These are phyloP conservation scores for Metopolophium dirhodum DNA, from an alignment of 1,140 invertebrate genomes.

Conservation along the genomic window DNA sequence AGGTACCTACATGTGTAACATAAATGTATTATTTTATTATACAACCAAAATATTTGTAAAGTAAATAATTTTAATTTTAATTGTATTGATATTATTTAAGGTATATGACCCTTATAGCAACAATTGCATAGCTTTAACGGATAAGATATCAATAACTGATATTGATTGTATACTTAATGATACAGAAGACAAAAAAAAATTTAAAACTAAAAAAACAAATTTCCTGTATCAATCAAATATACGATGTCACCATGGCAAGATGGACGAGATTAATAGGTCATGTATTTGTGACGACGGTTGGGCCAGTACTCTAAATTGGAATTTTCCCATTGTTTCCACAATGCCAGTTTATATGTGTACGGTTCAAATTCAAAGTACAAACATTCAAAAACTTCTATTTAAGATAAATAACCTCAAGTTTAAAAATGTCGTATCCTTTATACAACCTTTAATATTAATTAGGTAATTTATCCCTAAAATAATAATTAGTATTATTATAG, in stretches of 20 bases:
- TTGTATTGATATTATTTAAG: not conserved
- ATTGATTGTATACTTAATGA: not conserved
- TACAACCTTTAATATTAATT: not conserved
- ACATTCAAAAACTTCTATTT: too few species aligned
- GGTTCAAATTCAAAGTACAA: too few species aligned
- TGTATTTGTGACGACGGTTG: not conserved
- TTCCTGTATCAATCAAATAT: not conserved
- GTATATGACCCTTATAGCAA: not conserved
- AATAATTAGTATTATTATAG: not conserved
- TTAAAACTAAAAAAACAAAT: not conserved
- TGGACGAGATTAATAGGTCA: not conserved
- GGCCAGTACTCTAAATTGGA: not conserved
- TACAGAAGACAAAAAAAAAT: not conserved
- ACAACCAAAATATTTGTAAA: not conserved
- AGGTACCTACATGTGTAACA: not conserved
- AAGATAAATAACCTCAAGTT: too few species aligned
- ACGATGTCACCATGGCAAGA: not conserved
- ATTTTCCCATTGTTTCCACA: not conserved
- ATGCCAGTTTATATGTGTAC: not conserved
- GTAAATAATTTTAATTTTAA: not conserved
- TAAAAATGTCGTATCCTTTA: constrained; percentile 15
- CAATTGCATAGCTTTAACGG: not conserved
- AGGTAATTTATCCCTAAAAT: not conserved
- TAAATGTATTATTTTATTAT: not conserved
- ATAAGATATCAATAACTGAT: not conserved